Evolutionary conservation across 2,113 vertebrate genomes (phyloP), one percentile per base, ranked within the genome.

Genomic region (Micromys minutus): DNA sequence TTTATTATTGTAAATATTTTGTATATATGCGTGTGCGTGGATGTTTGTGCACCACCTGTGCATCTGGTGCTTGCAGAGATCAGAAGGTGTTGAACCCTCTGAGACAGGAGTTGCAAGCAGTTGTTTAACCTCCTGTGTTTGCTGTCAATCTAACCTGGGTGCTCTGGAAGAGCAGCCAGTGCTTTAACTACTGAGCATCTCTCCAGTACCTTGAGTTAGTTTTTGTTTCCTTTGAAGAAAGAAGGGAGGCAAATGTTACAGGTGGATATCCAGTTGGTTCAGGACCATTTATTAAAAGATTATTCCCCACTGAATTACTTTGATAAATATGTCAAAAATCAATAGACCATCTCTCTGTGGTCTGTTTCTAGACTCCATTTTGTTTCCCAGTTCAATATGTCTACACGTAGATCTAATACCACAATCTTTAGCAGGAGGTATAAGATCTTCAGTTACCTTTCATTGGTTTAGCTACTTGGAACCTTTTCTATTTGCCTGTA

Each of bases 271-370:
- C 26, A 91, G 13, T 90, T 83, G 26, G 34, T 85, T 59, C 52
- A 89, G 47, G 8, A 61, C 36, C 7, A 24, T 92, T 83, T 92
- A 81, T 89, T 89, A 79, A 90, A 90, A 96, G 17, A 69, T 11
- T 72, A 83, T 52, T 65, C 45, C 11, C 22, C 11, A 24, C 72
- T 93, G 52, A 90, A 79, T 90, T 71, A 87, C 55, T 10, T 57
- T 83, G 80, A 76, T 42, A 91, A 55, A 81, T 67, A 71, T 86
- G 47, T 80, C 65, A 94, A 52, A 95, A 91, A 92, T 89, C 61
- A 67, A 2, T 81, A 90, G 50, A 77, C 67, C 42, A 10, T 84
- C 69, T 81, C 13, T 76, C 0, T 87, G 17, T 57, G 76, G 74
- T 83, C 74, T 94, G 2, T 87, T 90, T 95, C 65, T 92, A 52